Percentiles rank a stretch among this genome's conserved stretches.
Evolutionary conservation across 2,113 vertebrate species (phyloP).

Genomic region (Lynx canadensis): DNA sequence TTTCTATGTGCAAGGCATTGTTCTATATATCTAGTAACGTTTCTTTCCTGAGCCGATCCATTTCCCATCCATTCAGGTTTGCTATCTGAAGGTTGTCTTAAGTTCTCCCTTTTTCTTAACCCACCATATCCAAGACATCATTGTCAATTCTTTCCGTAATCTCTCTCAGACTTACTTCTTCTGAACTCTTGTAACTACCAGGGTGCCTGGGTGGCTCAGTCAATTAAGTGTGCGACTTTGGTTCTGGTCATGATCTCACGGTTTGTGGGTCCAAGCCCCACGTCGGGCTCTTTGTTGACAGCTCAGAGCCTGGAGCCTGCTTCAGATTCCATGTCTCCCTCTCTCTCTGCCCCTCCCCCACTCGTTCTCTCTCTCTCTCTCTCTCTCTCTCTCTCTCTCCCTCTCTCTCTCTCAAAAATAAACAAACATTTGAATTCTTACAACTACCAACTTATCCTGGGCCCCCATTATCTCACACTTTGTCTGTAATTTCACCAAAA

Average conservation of each 20-base stretch:
- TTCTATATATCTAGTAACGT: background rate
- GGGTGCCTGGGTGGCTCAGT: no score
- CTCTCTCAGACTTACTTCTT: slow-evolving; percentile 20
- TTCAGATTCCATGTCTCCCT: no score
- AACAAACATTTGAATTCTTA: background rate
- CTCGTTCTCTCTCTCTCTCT: no score
- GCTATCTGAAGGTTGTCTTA: background rate
- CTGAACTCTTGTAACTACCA: slow-evolving; percentile 1
- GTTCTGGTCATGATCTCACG: no score
- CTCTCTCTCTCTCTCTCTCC: no score
- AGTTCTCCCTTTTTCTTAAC: slow-evolving; percentile 27
- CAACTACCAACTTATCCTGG: background rate
- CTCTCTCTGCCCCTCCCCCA: no score
- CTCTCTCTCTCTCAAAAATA: no score
- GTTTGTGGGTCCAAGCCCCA: no score
- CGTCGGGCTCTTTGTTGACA: no score
- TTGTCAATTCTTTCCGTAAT: background rate
- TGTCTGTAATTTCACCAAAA: slow-evolving; percentile 1
- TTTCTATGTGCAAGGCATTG: background rate
- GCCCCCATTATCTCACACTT: background rate
- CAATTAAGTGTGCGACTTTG: no score
- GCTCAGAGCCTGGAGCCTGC: no score
- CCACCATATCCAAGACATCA: background rate
- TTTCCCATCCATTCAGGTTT: slow-evolving; percentile 28
- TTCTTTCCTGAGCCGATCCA: slow-evolving; percentile 14